phyloP scores from a whole-genome alignment of 2,888 invertebrate species.

The Spicauda simplicius region DNA sequence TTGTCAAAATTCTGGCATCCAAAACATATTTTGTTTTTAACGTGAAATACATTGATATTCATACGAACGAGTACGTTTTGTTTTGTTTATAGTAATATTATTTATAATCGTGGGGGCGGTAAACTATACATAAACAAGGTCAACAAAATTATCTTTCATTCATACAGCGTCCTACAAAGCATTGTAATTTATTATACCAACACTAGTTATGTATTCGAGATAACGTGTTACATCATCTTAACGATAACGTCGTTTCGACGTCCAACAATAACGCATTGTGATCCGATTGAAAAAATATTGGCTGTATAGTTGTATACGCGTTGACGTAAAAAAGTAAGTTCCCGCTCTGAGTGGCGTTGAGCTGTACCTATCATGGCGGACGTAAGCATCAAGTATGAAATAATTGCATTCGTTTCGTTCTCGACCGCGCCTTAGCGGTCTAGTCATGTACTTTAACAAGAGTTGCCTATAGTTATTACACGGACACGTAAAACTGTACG shows the following conservation, averaged over 20 bases:
- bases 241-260: constrained; percentile 43
- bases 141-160: constrained; percentile 60
- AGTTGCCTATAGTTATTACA: constrained; percentile 67
- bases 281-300: constrained; percentile 30
- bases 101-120: constrained; percentile 24
- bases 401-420: constrained; percentile 67
- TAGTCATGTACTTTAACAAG: constrained; percentile 60
- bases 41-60: not conserved
- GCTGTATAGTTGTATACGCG: constrained; percentile 29
- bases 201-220: constrained; percentile 40
- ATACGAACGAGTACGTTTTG: not conserved
- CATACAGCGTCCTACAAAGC: constrained; percentile 51
- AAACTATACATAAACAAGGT: constrained; percentile 46
- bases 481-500: constrained; percentile 62
- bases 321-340: constrained; percentile 28
- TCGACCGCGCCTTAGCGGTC: constrained; percentile 74
- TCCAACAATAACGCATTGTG: constrained; percentile 34
- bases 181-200: constrained; percentile 47
- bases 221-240: constrained; percentile 48
- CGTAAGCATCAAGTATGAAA: constrained; percentile 70
- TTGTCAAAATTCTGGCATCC: constrained; percentile 8
- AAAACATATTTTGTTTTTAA: constrained; percentile 11
- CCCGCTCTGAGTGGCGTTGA: constrained; percentile 45
- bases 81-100: constrained; percentile 7
- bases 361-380: constrained; percentile 65